phyloP scores from a whole-genome alignment of 2,113 vertebrate species.

The Brachypteracias leptosomus region DNA sequence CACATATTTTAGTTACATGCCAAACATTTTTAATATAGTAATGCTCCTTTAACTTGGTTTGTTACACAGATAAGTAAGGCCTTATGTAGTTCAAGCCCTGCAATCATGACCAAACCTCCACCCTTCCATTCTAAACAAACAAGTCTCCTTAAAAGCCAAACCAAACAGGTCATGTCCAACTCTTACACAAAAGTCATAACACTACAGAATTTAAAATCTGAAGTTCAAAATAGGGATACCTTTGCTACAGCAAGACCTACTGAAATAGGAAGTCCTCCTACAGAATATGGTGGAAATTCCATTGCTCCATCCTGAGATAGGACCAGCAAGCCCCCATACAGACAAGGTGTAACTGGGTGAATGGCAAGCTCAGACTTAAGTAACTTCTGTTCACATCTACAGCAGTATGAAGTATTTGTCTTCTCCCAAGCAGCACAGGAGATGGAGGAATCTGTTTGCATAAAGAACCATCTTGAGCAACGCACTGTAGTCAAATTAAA shows the following conservation, averaged over 20 bases:
- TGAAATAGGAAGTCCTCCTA: not conserved
- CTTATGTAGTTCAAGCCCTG: not conserved
- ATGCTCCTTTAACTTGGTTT: not conserved
- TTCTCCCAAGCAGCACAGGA: not conserved
- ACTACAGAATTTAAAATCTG: not conserved
- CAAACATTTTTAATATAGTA: not conserved
- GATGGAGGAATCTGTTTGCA: not conserved
- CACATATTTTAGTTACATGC: not conserved
- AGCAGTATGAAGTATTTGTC: not conserved
- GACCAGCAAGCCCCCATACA: not conserved
- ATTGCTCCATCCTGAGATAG: not conserved
- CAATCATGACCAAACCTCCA: not conserved
- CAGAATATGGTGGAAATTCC: not conserved
- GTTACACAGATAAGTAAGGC: not conserved
- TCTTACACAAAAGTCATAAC: not conserved
- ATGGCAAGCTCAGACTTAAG: not conserved
- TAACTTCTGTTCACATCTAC: not conserved
- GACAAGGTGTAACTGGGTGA: not conserved
- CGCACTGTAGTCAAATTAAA: conserved; percentile 27
- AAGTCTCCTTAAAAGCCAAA: not conserved
- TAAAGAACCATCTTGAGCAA: not conserved
- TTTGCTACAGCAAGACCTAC: not conserved
- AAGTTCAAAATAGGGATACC: not conserved
- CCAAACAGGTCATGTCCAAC: not conserved
- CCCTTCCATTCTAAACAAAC: not conserved